Conservation (phyloP, 2,888 invertebrate genomes). For the Nebria salina region DNA sequence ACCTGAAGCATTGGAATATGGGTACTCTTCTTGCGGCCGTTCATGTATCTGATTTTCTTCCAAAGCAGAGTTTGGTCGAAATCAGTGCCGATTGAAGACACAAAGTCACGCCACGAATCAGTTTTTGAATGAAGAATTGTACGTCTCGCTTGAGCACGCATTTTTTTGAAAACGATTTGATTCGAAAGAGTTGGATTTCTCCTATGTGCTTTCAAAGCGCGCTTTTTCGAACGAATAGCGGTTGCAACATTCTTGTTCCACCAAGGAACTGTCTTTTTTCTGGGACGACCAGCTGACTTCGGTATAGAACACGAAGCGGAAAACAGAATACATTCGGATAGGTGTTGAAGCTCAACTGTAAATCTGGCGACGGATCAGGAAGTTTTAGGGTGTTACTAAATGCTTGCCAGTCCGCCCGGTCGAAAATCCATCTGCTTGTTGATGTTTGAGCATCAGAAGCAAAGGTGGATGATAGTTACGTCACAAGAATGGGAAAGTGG, state of each 20-base stretch:
- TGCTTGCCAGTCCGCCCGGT: neutral
- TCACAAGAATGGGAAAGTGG: neutral
- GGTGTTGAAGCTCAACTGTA: neutral
- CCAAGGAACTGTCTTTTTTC: conserved; percentile 2
- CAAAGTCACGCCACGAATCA: too few relatives aligned
- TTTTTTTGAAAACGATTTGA: too few relatives aligned
- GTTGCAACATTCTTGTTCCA: neutral
- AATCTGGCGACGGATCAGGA: neutral
- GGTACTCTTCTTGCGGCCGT: too few relatives aligned
- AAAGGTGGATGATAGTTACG: neutral
- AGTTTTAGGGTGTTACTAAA: neutral
- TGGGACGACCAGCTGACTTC: neutral
- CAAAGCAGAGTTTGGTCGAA: too few relatives aligned
- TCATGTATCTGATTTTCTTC: neutral
- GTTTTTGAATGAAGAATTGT: too few relatives aligned
- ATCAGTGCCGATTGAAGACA: too few relatives aligned
- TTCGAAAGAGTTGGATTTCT: too few relatives aligned
- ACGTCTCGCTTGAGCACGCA: too few relatives aligned
- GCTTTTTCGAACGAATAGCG: neutral
- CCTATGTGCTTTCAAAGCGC: too few relatives aligned
- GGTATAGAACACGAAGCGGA: neutral
- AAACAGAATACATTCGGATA: neutral
- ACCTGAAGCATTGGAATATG: too few relatives aligned
- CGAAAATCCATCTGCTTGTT: neutral
- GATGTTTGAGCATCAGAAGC: neutral